These are phyloP conservation scores for Danio albolineatus DNA, from an alignment of 2,797 vertebrate genomes.

Conservation along the genomic window DNA sequence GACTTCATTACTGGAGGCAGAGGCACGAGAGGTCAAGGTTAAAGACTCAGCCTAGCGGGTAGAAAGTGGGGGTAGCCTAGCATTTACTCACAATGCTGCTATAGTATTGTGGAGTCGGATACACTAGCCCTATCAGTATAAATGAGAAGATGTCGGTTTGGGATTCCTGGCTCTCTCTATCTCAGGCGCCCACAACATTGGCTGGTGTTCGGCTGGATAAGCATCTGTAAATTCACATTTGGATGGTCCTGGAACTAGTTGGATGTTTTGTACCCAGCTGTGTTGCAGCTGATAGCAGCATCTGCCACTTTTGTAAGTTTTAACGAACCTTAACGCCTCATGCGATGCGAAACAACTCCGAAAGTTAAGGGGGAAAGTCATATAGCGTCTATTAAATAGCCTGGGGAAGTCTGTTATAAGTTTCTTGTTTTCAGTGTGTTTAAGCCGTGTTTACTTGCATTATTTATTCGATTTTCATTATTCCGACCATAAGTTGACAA, in stretches of 20 bases:
- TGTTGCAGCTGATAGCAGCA: conserved; percentile 45
- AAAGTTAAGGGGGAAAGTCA: conserved; percentile 21
- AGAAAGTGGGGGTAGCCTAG: conserved; percentile 50
- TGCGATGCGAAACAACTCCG: not conserved
- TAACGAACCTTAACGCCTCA: conserved; percentile 37
- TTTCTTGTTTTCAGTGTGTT: not conserved
- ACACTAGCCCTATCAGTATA: conserved; percentile 42
- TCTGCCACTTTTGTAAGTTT: conserved; percentile 41
- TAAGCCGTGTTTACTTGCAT: too few species aligned
- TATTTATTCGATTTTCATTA: too few species aligned
- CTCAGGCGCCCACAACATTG: conserved; percentile 11
- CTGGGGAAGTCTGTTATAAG: not conserved
- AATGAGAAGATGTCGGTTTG: conserved; percentile 38
- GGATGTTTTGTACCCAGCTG: conserved; percentile 42
- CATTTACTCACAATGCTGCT: conserved; percentile 57
- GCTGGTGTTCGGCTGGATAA: conserved; percentile 29
- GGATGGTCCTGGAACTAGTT: conserved; percentile 50
- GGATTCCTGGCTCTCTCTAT: conserved; percentile 45
- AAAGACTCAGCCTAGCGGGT: conserved; percentile 77
- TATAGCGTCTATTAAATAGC: conserved; percentile 3
- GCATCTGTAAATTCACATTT: conserved; percentile 52
- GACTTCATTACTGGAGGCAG: conserved; percentile 79
- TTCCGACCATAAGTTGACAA: too few species aligned
- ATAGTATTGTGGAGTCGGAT: conserved; percentile 36
- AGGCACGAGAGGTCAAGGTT: conserved; percentile 83